Evolutionary conservation across 2,888 invertebrate genomes (phyloP), one percentile per base, ranked within the genome.

Genomic region (Habrosyne pyritoides): DNA sequence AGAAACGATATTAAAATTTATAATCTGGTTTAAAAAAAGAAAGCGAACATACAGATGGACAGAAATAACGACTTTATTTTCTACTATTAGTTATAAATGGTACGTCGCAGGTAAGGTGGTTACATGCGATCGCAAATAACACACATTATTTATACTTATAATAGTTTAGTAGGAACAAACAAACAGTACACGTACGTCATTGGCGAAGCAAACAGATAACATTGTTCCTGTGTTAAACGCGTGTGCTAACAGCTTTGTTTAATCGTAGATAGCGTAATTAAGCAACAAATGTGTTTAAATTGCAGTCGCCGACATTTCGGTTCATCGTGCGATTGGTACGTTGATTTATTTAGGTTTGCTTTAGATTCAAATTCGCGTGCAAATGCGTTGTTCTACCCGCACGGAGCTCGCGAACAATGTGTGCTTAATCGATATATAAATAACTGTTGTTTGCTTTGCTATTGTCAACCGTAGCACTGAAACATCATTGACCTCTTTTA

Each of bases 151-250:
- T 12, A 12, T 36, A 21, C 10, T 24, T 47, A 47, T 47, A 21
- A 49, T 49, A 24, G 24, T 26, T 49, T 26, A 49, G 26, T 26
- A 8, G 10, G 10, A 47, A 8, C 12, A 47, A 47, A 6, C 21
- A n/a, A 47, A 24, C n/a, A 47, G 12, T 10, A 26, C 10, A 12
- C 50, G 50, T 30, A 28, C 50, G 28, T 18, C 50, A 28, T 21
- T 1, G 21, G 53, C 24, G 50, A 57, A 55, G 54, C 56, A 53
- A 56, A 53, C 54, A 42, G 50, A 50, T 53, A 63, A 55, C 55
- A 63, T 59, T 63, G 60, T 59, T 54, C 54, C 56, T 21, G n/a
- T 58, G 57, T 60, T 60, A 61, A 50, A 28, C 10, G 18, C 18
- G 59, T 55, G 42, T 50, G 42, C 12, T 49, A 53, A 49, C 53